These are phyloP conservation scores for Catharus ustulatus DNA, from an alignment of 2,797 vertebrate genomes.

Conservation along the genomic window DNA sequence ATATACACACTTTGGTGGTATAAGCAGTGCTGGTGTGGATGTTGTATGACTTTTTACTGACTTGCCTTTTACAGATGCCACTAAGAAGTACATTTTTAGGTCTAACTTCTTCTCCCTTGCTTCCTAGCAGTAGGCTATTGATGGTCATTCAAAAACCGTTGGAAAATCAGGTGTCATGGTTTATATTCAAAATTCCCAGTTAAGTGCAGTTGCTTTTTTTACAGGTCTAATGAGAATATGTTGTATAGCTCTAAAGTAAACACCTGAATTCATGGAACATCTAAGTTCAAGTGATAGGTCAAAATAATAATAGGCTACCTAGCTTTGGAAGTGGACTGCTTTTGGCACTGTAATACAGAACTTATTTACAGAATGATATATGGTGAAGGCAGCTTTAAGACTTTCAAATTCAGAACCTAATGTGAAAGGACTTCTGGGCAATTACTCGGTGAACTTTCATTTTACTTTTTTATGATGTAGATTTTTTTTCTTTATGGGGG, in stretches of 20 bases:
- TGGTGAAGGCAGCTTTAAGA: neutral
- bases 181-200: neutral
- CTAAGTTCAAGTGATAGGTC: neutral
- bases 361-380: neutral
- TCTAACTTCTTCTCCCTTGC: neutral
- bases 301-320: neutral
- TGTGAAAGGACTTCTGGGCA: neutral
- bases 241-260: neutral
- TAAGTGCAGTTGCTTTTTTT: neutral
- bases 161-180: neutral
- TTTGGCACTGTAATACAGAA: neutral
- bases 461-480: neutral
- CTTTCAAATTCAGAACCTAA: neutral
- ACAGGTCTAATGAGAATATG: neutral
- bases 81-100: neutral
- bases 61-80: neutral
- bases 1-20: rapidly evolving
- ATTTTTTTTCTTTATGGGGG: neutral
- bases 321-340: neutral
- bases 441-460: neutral
- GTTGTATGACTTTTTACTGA: neutral
- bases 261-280: neutral
- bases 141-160: neutral
- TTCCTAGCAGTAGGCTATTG: neutral
- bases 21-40: neutral